Percentiles rank a stretch among this genome's conserved stretches.
Evolutionary conservation across 2,888 invertebrate species (phyloP).

Genomic region (Microctonus aethiopoides): DNA sequence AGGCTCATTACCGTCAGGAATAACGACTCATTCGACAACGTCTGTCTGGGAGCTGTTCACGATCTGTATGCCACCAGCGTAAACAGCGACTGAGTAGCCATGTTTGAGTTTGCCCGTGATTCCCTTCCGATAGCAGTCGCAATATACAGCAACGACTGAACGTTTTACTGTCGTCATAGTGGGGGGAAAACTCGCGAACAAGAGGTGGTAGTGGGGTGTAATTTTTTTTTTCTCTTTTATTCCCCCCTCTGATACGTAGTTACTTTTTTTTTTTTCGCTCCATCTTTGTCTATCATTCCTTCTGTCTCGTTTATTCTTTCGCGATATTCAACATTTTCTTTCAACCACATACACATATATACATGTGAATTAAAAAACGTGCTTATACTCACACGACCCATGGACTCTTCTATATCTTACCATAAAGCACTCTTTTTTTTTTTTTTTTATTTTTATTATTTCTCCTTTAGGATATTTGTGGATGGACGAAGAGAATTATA

Average conservation of each 20-base stretch:
- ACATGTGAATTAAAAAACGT: constrained; percentile 17
- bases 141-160: constrained; percentile 15
- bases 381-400: constrained; percentile 7
- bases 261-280: constrained; percentile 7
- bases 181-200: constrained; percentile 28
- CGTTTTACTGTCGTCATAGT: background rate
- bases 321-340: constrained; percentile 8
- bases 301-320: constrained; percentile 4
- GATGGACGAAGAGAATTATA: background rate
- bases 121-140: constrained; percentile 34
- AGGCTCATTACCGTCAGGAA: constrained; percentile 69
- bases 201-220: constrained; percentile 40
- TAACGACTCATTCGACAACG: constrained; percentile 42
- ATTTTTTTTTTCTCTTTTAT: constrained; percentile 21
- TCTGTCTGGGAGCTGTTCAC: constrained; percentile 43
- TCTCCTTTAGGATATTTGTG: no score
- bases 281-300: constrained; percentile 6
- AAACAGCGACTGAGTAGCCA: constrained; percentile 65
- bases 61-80: constrained; percentile 57
- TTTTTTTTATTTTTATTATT: no score
- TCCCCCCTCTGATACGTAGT: background rate
- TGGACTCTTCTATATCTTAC: constrained; percentile 3
- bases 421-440: background rate
- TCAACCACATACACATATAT: background rate
- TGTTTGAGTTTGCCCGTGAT: constrained; percentile 61